These are phyloP conservation scores for Arothron firmamentum DNA, from an alignment of 2,113 vertebrate species.

Conservation along the genomic window DNA sequence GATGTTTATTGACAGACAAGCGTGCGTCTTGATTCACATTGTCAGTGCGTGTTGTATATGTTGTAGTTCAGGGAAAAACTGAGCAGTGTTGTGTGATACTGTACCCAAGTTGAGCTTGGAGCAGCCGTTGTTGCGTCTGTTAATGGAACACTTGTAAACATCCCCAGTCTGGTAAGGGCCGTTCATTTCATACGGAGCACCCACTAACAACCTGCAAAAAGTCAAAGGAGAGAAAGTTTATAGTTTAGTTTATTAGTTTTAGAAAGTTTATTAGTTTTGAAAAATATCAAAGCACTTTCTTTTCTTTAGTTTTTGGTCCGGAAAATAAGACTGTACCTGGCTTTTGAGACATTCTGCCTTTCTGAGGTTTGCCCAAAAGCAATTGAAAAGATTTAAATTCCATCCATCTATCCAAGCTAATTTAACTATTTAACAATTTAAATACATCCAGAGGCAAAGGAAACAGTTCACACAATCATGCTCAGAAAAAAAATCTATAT, in stretches of 20 bases:
- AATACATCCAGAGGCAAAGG: too few relatives aligned
- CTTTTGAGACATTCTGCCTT: too few relatives aligned
- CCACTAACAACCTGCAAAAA: constrained; percentile 87
- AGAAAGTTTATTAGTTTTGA: constrained; percentile 4
- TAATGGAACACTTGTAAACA: constrained; percentile 89
- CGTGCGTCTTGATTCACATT: background rate
- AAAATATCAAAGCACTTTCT: background rate
- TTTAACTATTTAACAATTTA: too few relatives aligned
- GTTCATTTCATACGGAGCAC: constrained; percentile 89
- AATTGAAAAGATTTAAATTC: too few relatives aligned
- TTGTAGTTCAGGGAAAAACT: background rate
- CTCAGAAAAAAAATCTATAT: too few relatives aligned
- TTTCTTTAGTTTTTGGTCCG: too few relatives aligned
- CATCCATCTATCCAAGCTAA: too few relatives aligned
- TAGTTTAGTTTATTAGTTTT: too few relatives aligned
- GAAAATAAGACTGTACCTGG: too few relatives aligned
- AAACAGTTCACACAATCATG: too few relatives aligned
- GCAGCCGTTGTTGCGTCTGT: constrained; percentile 77
- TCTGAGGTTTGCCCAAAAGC: too few relatives aligned
- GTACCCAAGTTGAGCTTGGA: constrained; percentile 94
- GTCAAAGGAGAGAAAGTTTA: constrained; percentile 15
- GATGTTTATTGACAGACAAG: constrained; percentile 18
- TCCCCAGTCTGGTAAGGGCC: constrained; percentile 94
- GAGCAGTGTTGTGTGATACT: constrained; percentile 14
- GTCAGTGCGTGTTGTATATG: background rate